phyloP scores from a whole-genome alignment of 2,113 vertebrate genomes.

The Tetraodon nigroviridis region DNA sequence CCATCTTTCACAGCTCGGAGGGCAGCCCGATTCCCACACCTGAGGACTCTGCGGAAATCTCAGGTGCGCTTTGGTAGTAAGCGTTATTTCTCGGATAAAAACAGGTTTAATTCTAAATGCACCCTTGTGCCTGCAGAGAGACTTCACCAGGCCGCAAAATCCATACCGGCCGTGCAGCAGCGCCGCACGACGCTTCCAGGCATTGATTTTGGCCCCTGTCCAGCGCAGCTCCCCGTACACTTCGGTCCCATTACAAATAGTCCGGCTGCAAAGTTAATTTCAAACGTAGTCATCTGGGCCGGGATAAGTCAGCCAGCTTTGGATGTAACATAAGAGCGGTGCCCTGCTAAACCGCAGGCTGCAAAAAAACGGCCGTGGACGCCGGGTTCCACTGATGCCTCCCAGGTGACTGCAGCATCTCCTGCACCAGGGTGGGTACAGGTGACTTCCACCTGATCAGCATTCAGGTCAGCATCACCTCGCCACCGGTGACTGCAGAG shows the following conservation, averaged over 20 bases:
- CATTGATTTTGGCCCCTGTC: conserved; percentile 59
- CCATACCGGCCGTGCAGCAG: conserved; percentile 12
- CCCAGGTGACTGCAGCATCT: conserved; percentile 3
- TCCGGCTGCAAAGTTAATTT: conserved; percentile 54
- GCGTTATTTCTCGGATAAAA: conserved; percentile 7
- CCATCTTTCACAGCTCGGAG: conserved; percentile 23
- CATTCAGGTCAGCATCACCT: conserved; percentile 27
- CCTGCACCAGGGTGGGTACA: neutral
- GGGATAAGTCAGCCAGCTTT: conserved; percentile 44
- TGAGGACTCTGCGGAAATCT: conserved; percentile 16
- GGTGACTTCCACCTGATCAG: conserved; percentile 36
- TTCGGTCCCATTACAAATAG: conserved; percentile 60
- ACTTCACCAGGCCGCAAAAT: conserved; percentile 7
- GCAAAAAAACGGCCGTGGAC: no score
- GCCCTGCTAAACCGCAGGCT: conserved; percentile 41
- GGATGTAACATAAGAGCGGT: conserved; percentile 55
- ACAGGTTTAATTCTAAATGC: neutral
- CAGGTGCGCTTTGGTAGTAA: conserved; percentile 27
- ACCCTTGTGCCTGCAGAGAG: neutral
- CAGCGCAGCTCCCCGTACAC: conserved; percentile 32
- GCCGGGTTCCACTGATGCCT: conserved; percentile 13
- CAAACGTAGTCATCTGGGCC: conserved; percentile 53
- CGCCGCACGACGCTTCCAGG: conserved; percentile 28
- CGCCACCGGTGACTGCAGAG: neutral
- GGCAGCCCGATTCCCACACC: conserved; percentile 18